A percentile compares a stretch with the other conserved stretches of the same genome.
Evolutionary conservation across 2,113 vertebrate species (phyloP).

Genomic region (Genyomyrus donnyi): DNA sequence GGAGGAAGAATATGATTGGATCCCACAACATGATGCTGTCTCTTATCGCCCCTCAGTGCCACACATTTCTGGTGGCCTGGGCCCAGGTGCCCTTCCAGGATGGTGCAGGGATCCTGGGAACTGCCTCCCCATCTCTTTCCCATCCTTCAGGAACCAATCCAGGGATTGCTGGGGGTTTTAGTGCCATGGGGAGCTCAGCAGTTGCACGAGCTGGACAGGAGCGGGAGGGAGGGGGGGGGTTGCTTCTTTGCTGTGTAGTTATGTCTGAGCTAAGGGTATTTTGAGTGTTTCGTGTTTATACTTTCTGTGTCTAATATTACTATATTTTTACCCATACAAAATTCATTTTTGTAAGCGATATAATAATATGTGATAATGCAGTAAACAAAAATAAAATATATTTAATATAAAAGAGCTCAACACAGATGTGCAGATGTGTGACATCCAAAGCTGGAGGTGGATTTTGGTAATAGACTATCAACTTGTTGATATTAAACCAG

Average conservation of each 20-base stretch:
- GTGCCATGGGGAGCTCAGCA: neutral
- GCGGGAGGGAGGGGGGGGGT: neutral
- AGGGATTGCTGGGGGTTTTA: conserved; percentile 16
- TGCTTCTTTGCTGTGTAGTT: conserved; percentile 10
- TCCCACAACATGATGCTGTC: conserved; percentile 25
- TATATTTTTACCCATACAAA: neutral
- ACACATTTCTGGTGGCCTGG: conserved; percentile 16
- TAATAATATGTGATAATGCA: neutral
- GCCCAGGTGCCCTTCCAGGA: conserved; percentile 54
- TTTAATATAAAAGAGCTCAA: neutral
- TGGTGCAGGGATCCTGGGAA: conserved; percentile 52
- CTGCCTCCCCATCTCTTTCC: conserved; percentile 50
- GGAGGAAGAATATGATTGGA: conserved; percentile 27
- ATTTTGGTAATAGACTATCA: conserved; percentile 1
- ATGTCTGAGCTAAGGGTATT: neutral
- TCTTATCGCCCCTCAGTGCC: conserved; percentile 37
- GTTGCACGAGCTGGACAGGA: conserved; percentile 5
- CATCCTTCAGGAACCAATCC: conserved; percentile 28
- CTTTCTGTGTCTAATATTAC: neutral
- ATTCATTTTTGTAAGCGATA: neutral
- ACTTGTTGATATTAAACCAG: neutral
- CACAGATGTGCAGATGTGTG: neutral
- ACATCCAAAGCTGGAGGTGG: neutral
- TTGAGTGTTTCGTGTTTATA: neutral
- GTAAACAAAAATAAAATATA: neutral